Conservation (phyloP, 1,140 invertebrate species). For the Thaumetopoea pityocampa region DNA sequence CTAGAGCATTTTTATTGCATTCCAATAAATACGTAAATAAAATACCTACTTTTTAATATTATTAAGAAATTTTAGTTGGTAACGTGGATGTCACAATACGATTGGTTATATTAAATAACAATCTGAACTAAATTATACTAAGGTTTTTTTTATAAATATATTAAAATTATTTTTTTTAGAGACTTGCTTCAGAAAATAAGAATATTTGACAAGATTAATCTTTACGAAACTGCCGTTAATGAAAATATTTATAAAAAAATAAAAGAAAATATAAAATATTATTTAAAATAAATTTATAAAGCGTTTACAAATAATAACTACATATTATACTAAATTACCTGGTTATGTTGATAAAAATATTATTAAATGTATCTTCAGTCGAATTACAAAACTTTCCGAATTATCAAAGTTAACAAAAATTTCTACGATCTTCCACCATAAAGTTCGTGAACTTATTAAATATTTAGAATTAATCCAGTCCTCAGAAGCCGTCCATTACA, state of each 20-base stretch:
- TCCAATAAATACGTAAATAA: too few species aligned
- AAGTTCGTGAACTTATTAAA: conserved; percentile 36
- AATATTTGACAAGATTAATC: background rate
- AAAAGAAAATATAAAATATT: conserved; percentile 4
- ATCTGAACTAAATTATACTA: too few species aligned
- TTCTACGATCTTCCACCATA: conserved; percentile 31
- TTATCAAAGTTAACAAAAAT: conserved; percentile 31
- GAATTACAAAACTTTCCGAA: conserved; percentile 42
- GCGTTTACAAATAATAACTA: conserved; percentile 7
- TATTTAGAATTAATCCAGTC: conserved; percentile 38
- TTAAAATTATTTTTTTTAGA: too few species aligned
- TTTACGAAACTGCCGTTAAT: background rate
- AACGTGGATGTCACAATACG: too few species aligned
- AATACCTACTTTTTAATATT: too few species aligned
- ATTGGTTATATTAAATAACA: too few species aligned
- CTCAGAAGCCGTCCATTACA: conserved; percentile 43
- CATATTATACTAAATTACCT: conserved; percentile 33
- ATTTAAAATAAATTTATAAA: conserved; percentile 9
- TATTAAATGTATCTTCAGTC: conserved; percentile 40
- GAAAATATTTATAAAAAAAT: conserved; percentile 9
- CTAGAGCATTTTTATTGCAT: too few species aligned
- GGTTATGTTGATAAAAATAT: conserved; percentile 27
- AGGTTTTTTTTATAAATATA: too few species aligned
- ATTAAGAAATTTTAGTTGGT: too few species aligned
- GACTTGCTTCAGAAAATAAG: too few species aligned